phyloP scores from a whole-genome alignment of 2,113 vertebrate species.

The Chroicocephalus ridibundus region DNA sequence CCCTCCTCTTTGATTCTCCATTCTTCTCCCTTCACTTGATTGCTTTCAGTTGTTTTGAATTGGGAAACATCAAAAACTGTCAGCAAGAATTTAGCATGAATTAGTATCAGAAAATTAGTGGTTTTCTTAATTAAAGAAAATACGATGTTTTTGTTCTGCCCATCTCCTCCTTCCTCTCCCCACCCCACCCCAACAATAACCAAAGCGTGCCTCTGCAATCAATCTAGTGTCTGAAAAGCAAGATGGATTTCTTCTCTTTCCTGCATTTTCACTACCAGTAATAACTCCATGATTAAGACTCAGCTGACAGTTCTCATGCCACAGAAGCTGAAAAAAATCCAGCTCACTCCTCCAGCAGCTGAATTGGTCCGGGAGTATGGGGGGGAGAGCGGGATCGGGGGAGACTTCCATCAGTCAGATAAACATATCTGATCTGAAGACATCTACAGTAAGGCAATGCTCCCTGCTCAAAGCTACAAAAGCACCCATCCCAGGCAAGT shows the following conservation, averaged over 20 bases:
- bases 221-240: neutral
- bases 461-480: neutral
- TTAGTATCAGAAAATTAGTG: slow-evolving; percentile 38
- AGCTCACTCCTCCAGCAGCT: slow-evolving; percentile 30
- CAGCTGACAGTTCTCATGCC: slow-evolving; percentile 20
- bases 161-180: neutral
- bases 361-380: neutral
- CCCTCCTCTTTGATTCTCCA: neutral
- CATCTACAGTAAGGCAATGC: neutral
- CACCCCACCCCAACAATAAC: neutral
- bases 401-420: neutral
- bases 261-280: slow-evolving; percentile 24
- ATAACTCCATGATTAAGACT: slow-evolving; percentile 51
- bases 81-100: slow-evolving; percentile 9
- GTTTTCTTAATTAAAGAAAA: slow-evolving; percentile 44
- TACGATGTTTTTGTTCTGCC: neutral
- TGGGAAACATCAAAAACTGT: slow-evolving; percentile 4
- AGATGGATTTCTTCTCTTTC: slow-evolving; percentile 9
- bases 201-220: slow-evolving; percentile 1
- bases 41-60: slow-evolving; percentile 35
- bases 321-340: slow-evolving; percentile 21
- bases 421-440: neutral
- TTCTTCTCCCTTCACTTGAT: neutral
- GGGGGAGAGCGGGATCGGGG: neutral
- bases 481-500: neutral